A percentile compares a stretch with the other conserved stretches of the same genome.
These are phyloP conservation scores for Eupithecia insigniata DNA, from an alignment of 2,888 invertebrate genomes.

Conservation along the genomic window DNA sequence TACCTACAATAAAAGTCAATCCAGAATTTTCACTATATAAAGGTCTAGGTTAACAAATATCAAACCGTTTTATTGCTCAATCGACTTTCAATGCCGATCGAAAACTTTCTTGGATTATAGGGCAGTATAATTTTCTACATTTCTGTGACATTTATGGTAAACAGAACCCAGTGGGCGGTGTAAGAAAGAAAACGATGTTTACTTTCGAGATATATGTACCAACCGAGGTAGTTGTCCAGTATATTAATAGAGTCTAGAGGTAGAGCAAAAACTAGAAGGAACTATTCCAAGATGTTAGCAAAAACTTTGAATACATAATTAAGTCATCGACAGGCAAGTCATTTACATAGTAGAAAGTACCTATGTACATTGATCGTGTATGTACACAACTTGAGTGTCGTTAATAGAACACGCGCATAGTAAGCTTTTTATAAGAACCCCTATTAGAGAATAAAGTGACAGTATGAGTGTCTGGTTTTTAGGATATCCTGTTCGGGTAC, in stretches of 20 bases:
- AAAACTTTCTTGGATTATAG: constrained; percentile 27
- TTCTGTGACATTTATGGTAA: constrained; percentile 26
- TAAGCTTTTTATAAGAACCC: not conserved
- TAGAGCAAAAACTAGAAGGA: constrained; percentile 10
- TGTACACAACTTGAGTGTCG: not conserved
- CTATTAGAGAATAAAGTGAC: not conserved
- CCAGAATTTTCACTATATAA: constrained; percentile 11
- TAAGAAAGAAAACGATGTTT: constrained; percentile 17
- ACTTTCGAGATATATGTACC: not conserved
- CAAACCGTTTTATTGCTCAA: constrained; percentile 23
- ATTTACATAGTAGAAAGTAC: constrained; percentile 18
- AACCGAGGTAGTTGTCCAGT: not conserved
- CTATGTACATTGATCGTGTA: constrained; percentile 6
- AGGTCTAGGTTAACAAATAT: constrained; percentile 27
- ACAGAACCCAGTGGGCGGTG: constrained; percentile 18
- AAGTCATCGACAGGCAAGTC: constrained; percentile 6
- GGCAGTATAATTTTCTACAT: constrained; percentile 27
- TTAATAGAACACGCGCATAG: not conserved
- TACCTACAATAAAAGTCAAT: constrained; percentile 1
- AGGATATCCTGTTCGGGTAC: too few species aligned
- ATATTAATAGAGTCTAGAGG: not conserved
- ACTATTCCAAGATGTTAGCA: constrained; percentile 2
- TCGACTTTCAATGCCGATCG: constrained; percentile 27
- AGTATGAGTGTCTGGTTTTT: too few species aligned
- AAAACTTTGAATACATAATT: constrained; percentile 15